These are phyloP conservation scores for Oligia fasciuncula DNA, from an alignment of 2,888 invertebrate species.

Conservation along the genomic window DNA sequence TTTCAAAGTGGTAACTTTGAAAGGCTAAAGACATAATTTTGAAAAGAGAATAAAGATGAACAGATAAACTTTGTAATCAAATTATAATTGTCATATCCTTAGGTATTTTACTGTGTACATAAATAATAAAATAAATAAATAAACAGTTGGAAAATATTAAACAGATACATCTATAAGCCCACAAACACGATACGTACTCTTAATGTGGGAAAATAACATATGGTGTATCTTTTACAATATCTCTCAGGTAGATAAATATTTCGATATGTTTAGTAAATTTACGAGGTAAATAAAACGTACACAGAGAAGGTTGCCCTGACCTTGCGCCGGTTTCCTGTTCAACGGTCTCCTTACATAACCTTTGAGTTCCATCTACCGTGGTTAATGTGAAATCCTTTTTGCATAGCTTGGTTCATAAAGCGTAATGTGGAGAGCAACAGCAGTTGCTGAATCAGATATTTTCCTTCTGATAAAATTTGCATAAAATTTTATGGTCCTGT, in stretches of 20 bases:
- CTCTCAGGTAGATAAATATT: conserved; percentile 38
- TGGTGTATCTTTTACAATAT: conserved; percentile 38
- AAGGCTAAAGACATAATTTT: not conserved
- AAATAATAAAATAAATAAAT: too few species aligned
- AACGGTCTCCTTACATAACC: conserved; percentile 63
- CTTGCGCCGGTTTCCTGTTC: conserved; percentile 66
- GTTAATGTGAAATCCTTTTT: conserved; percentile 67
- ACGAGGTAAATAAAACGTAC: conserved; percentile 57
- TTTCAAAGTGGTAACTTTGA: not conserved
- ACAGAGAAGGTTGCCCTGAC: conserved; percentile 47
- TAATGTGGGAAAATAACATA: conserved; percentile 31
- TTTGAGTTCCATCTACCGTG: conserved; percentile 67
- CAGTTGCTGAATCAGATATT: conserved; percentile 52
- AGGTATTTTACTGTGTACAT: too few species aligned
- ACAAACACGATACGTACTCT: conserved; percentile 26
- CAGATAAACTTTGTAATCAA: too few species aligned
- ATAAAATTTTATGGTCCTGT: conserved; percentile 55
- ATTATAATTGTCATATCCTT: too few species aligned
- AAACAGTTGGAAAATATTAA: conserved; percentile 3
- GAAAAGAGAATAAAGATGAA: too few species aligned
- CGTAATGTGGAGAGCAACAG: conserved; percentile 58
- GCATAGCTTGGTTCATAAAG: conserved; percentile 63
- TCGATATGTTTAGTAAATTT: conserved; percentile 53
- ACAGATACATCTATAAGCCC: not conserved
- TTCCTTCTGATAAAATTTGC: conserved; percentile 57